Evolutionary conservation across 2,888 invertebrate genomes (phyloP).

Genomic region (Diplazon laetatorius): DNA sequence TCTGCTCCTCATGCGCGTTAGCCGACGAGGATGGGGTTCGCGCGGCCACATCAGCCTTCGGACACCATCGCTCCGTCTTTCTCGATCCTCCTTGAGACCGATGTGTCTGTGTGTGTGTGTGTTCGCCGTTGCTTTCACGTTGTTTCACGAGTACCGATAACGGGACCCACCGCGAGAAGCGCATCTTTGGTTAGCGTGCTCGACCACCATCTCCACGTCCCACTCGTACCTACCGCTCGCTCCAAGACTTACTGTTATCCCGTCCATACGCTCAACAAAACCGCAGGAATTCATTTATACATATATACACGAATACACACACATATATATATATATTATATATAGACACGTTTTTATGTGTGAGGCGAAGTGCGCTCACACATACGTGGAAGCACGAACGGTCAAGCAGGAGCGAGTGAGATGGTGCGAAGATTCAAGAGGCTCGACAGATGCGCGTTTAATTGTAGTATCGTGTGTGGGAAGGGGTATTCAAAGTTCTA

Average conservation of each 20-base stretch:
- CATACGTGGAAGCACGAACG: background rate
- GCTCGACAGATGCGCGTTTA: too few species aligned
- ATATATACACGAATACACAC: background rate
- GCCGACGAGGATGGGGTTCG: slow-evolving; percentile 20
- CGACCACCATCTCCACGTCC: slow-evolving; percentile 64
- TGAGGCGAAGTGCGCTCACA: background rate
- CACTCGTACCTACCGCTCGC: slow-evolving; percentile 47
- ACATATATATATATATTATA: too few species aligned
- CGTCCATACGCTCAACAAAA: slow-evolving; percentile 69
- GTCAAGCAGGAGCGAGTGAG: too few species aligned
- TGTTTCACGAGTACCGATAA: slow-evolving; percentile 70
- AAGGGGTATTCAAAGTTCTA: too few species aligned
- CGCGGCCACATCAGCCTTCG: slow-evolving; percentile 19
- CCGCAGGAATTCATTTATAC: background rate
- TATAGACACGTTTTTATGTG: background rate
- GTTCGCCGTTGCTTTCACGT: slow-evolving; percentile 28
- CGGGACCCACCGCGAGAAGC: slow-evolving; percentile 69
- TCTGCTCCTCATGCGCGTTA: background rate
- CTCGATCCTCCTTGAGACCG: slow-evolving; percentile 53
- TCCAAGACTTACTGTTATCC: slow-evolving; percentile 78
- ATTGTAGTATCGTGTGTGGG: too few species aligned
- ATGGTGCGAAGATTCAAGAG: too few species aligned
- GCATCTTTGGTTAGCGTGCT: slow-evolving; percentile 62
- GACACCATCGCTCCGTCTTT: slow-evolving; percentile 62
- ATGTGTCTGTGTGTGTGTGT: too few species aligned